Evolutionary conservation across 2,797 vertebrate genomes (phyloP).

Genomic region (Typhlichthys subterraneus): DNA sequence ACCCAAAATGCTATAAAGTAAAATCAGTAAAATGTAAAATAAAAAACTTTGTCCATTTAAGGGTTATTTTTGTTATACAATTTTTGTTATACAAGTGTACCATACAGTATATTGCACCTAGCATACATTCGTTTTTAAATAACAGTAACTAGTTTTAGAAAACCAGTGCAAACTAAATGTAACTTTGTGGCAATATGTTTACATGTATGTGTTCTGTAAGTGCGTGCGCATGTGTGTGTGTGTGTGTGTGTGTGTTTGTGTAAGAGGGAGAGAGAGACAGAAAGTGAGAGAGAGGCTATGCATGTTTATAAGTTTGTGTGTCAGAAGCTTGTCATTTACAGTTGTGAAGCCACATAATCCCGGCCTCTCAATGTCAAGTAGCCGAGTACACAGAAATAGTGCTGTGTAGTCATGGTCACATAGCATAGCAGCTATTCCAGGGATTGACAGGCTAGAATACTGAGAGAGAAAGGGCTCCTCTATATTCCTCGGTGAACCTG

Average conservation of each 20-base stretch:
- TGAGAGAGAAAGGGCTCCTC: slow-evolving; percentile 51
- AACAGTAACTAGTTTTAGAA: no score
- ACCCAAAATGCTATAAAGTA: not conserved
- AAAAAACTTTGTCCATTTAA: no score
- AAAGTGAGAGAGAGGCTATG: slow-evolving; percentile 13
- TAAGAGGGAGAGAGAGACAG: not conserved
- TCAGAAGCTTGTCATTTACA: slow-evolving; percentile 66
- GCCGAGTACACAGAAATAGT: slow-evolving; percentile 76
- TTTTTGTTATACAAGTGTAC: no score
- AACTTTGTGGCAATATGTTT: not conserved
- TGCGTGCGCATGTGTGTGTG: slow-evolving; percentile 23
- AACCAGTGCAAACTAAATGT: no score
- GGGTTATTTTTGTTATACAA: not conserved
- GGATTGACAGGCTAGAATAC: slow-evolving; percentile 58
- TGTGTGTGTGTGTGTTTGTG: slow-evolving; percentile 1
- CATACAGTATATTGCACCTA: no score
- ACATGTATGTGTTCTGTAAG: slow-evolving; percentile 5
- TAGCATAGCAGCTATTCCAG: slow-evolving; percentile 78
- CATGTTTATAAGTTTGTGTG: slow-evolving; percentile 51
- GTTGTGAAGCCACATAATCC: slow-evolving; percentile 76
- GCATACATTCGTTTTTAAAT: no score
- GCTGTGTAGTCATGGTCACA: slow-evolving; percentile 77
- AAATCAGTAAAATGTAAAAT: no score
- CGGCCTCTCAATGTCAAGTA: slow-evolving; percentile 78
- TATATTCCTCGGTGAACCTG: slow-evolving; percentile 30